Evolutionary conservation across 2,888 invertebrate species (phyloP), one percentile per base, ranked within the genome.

Genomic region (Maniola hyperantus): DNA sequence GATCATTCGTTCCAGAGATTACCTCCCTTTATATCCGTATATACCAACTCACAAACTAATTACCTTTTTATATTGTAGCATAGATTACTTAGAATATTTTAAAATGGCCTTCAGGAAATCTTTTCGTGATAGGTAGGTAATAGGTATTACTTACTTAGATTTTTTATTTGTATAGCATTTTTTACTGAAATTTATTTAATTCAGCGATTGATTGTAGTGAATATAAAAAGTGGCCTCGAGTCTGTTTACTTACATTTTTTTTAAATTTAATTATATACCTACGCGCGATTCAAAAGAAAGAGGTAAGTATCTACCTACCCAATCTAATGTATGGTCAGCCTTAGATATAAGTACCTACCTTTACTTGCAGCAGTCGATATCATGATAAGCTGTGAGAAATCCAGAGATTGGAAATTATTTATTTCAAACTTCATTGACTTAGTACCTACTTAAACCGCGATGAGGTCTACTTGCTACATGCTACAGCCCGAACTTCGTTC

Each of bases 161-260:
- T 39, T 39, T 39, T 39, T 39, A 39, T 39, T 39, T 39, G 18
- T 48, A 18, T 8, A 20, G 11, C 20, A 20, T 26, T 20, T 51
- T 51, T 51, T 36, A 10, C 54, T 15, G 13, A 58, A 58, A 58
- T 11, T 6, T 10, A 57, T 20, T 26, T 8, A 42, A n/a, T 26
- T 44, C 26, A 44, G 42, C 7, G 20, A 58, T 58, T 20, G 42
- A 42, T n/a, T 57, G 39, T 11, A 20, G 36, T 39, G 20, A 11
- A 13, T 20, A 20, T 13, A 58, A 58, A 58, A 58, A 58, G 13
- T 18, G 42, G 7, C 55, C 53, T 53, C 13, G n/a, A 39, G 7
- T 20, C 4, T 55, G 8, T 34, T n/a, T 54, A 34, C n/a, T 15
- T 8, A 33, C 8, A 15, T 15, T n/a, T 7, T 15, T 36, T 15